Base-by-base conservation (phyloP, 2,797 vertebrate species). In the Pantherophis vulpinus region DNA sequence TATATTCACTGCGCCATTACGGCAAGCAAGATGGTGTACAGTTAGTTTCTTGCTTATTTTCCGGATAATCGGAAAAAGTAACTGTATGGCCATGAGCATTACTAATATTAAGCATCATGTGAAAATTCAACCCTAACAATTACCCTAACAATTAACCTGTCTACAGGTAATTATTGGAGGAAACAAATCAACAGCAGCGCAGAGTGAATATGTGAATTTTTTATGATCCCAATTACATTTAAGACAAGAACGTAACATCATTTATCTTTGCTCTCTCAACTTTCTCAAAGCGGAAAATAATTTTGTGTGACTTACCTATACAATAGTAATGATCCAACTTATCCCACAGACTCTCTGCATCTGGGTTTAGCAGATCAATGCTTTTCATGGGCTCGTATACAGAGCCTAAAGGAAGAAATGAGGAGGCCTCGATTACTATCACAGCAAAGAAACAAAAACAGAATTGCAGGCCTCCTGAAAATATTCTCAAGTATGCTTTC, bases 301-400 rank as follows among this genome's bases (percentile, higher is more conserved):
- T 88, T 86, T 91, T 90, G 3, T 58, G 91, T 86, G 56, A 94
- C 98, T 98, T 97, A 99, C 99, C 98, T 93, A 99, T 98, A 95
- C 93, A 97, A 97, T 99, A 99, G 96, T 98, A 98, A 95, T 97
- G 98, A 96, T 99, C 99, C 96, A 99, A 97, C 95, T 99, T 99
- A 95, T 99, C 98, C 99, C 99, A 99, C 0, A 99, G 94, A 32
- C 98, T 98, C 96, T 98, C 98, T 93, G 98, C 98, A 42, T 98
- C 98, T 56, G 97, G 90, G 54, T 96, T 98, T 79, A 97, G 98
- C 95, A 99, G 98, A 93, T 97, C 96, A 95, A 98, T 98, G 95
- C 99, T 98, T 97, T 99, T 99, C 91, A 99, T 98, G 54, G 99
- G 99, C 97, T 99, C 99, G 97, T 99, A 99, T 95, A 99, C 98